A percentile compares a stretch with the other conserved stretches of the same genome.
Conservation (phyloP, 2,113 vertebrate genomes). For the Regulus satrapa region DNA sequence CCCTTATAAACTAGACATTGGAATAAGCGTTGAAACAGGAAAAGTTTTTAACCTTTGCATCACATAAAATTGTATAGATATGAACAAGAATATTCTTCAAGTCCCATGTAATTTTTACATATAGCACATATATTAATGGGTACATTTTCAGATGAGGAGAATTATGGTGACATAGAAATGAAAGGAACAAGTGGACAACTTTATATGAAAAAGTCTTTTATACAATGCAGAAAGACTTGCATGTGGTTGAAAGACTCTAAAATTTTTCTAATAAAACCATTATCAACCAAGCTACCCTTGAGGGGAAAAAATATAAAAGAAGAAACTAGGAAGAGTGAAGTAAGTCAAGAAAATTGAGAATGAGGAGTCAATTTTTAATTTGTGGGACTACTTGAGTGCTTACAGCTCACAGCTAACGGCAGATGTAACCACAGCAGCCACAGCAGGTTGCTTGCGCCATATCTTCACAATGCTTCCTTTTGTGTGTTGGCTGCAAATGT, state of each 20-base stretch:
- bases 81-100: not conserved
- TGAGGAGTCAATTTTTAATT: not conserved
- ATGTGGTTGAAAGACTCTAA: not conserved
- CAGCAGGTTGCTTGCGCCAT: not conserved
- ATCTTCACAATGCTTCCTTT: conserved; percentile 63
- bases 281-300: not conserved
- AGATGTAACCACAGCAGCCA: not conserved
- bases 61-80: not conserved
- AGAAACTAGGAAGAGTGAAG: not conserved
- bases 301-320: not conserved
- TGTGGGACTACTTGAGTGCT: not conserved
- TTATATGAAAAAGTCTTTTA: not conserved
- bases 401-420: not conserved
- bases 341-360: not conserved
- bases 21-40: not conserved
- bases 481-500: conserved; percentile 57
- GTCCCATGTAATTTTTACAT: not conserved
- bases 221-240: not conserved
- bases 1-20: not conserved
- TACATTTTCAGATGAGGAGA: not conserved
- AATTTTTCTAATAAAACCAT: not conserved
- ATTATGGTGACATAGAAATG: not conserved
- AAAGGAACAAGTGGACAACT: not conserved
- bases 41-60: not conserved
- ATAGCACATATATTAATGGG: not conserved